Conservation (phyloP, 2,888 invertebrate genomes). For the Eupithecia pulchellata region DNA sequence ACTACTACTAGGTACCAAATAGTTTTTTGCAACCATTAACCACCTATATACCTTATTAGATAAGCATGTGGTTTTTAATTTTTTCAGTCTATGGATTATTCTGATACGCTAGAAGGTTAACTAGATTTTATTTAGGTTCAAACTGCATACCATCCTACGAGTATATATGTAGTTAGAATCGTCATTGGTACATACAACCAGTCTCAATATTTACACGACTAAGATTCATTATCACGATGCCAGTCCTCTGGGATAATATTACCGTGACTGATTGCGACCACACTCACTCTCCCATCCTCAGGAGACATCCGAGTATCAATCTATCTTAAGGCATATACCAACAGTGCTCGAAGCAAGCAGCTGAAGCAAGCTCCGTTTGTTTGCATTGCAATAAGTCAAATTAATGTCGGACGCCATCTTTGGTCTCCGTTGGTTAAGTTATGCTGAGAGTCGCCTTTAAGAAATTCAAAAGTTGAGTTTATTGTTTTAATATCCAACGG, state of each 20-base stretch:
- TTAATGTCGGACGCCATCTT: background rate
- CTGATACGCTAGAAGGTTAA: background rate
- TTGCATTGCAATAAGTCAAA: background rate
- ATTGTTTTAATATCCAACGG: background rate
- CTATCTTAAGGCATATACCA: conserved; percentile 6
- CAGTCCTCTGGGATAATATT: background rate
- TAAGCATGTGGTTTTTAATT: too few species aligned
- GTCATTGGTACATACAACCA: background rate
- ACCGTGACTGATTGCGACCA: conserved; percentile 9
- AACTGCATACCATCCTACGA: background rate
- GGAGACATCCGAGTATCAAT: background rate
- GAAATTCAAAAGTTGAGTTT: background rate
- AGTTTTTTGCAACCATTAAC: background rate
- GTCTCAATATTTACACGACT: background rate
- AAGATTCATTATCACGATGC: background rate
- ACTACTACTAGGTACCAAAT: background rate
- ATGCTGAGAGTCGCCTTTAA: background rate
- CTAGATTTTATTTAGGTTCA: background rate
- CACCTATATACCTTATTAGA: too few species aligned
- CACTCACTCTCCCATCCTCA: background rate
- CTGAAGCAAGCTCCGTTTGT: background rate
- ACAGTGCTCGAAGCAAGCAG: background rate
- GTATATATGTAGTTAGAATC: background rate
- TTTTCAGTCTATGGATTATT: background rate
- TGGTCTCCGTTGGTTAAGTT: background rate